These are phyloP conservation scores for Lordiphosa andalusiaca DNA, from an alignment of 2,888 invertebrate genomes.

Conservation along the genomic window DNA sequence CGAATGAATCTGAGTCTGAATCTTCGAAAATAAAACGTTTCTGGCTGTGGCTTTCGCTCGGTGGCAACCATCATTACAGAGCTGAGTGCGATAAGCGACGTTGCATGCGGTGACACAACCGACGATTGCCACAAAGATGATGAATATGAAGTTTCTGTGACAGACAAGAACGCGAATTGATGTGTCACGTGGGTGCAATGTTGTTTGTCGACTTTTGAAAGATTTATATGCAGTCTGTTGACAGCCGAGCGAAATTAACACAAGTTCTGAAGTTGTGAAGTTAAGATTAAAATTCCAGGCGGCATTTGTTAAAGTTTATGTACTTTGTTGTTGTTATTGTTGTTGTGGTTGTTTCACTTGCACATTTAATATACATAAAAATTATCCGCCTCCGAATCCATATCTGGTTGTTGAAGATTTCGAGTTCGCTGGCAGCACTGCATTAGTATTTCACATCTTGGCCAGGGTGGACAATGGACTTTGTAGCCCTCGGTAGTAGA, in stretches of 20 bases:
- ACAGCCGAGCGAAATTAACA: constrained; percentile 68
- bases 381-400: too few species aligned
- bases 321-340: too few species aligned
- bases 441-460: not conserved
- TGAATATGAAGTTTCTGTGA: constrained; percentile 40
- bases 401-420: too few species aligned
- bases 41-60: constrained; percentile 3
- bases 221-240: constrained; percentile 61
- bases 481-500: not conserved
- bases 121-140: constrained; percentile 68
- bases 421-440: constrained; percentile 2
- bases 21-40: constrained; percentile 28
- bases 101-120: constrained; percentile 68
- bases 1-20: constrained; percentile 47
- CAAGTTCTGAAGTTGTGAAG: constrained; percentile 21
- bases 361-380: too few species aligned
- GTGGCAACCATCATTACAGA: constrained; percentile 64
- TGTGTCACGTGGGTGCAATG: constrained; percentile 68
- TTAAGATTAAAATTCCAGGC: constrained; percentile 5
- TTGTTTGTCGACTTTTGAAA: constrained; percentile 63
- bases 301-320: constrained; percentile 1
- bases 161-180: constrained; percentile 64
- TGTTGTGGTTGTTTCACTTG: too few species aligned
- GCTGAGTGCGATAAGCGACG: constrained; percentile 71
- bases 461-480: constrained; percentile 14